phyloP scores from a whole-genome alignment of 2,113 vertebrate genomes.

The Vidua macroura region DNA sequence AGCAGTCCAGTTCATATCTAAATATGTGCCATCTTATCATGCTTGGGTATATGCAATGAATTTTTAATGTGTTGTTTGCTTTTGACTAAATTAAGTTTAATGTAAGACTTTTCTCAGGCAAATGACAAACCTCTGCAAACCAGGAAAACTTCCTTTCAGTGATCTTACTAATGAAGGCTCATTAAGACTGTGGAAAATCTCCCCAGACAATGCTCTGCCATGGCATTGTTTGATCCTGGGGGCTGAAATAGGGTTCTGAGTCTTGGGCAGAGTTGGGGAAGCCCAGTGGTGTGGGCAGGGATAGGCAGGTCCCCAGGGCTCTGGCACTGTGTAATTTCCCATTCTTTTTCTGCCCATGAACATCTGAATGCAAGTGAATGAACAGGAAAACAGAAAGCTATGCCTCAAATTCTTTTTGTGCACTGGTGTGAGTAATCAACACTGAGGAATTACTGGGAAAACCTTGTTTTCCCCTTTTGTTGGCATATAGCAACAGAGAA shows the following conservation, averaged over 20 bases:
- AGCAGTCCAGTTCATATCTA: slow-evolving; percentile 26
- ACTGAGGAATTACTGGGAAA: background rate
- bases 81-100: background rate
- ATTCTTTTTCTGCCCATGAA: background rate
- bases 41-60: slow-evolving; percentile 4
- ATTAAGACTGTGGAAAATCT: background rate
- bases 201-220: background rate
- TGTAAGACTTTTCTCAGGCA: background rate
- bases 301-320: background rate
- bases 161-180: background rate
- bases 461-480: background rate
- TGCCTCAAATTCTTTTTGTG: background rate
- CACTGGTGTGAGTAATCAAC: background rate
- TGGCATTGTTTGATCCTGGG: rapidly evolving
- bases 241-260: background rate
- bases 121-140: background rate
- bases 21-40: slow-evolving; percentile 6
- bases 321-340: background rate
- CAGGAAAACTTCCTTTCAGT: background rate
- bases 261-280: background rate
- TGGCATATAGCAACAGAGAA: background rate
- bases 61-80: slow-evolving; percentile 49
- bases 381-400: background rate
- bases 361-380: background rate
- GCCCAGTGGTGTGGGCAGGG: rapidly evolving